phyloP scores from a whole-genome alignment of 2,888 invertebrate genomes.

The Leucoptera coffeella region DNA sequence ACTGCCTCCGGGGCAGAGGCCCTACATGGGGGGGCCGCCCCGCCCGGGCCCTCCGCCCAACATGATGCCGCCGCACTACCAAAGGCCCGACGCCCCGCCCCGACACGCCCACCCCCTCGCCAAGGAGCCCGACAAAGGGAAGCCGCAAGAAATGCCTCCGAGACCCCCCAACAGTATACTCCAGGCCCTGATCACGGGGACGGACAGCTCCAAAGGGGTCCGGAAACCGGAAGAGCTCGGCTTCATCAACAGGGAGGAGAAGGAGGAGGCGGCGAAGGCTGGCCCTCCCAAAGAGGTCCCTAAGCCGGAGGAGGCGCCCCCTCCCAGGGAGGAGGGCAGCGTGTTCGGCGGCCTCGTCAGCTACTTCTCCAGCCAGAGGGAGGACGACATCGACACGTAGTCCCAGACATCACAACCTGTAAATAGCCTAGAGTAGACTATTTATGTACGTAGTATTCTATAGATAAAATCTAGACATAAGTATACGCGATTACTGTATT shows the following conservation, averaged over 20 bases:
- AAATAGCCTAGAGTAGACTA: constrained; percentile 3
- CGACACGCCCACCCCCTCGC: constrained; percentile 8
- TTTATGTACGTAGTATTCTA: too few species aligned
- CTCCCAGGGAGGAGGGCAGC: constrained; percentile 54
- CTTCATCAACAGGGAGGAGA: background rate
- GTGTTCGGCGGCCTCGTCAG: constrained; percentile 88
- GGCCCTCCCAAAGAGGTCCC: constrained; percentile 11
- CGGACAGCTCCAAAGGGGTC: background rate
- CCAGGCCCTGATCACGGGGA: background rate
- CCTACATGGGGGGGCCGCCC: background rate
- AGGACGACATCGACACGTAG: constrained; percentile 74
- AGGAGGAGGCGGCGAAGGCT: constrained; percentile 1
- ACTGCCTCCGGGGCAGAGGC: constrained; percentile 8
- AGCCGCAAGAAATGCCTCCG: background rate
- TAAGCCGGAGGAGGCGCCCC: constrained; percentile 10
- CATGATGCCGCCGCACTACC: background rate
- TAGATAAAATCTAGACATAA: too few species aligned
- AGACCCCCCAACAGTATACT: background rate
- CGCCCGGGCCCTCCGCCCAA: constrained; percentile 14
- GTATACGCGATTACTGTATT: too few species aligned
- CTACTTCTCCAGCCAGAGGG: constrained; percentile 85
- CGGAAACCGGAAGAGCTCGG: background rate
- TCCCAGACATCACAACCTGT: constrained; percentile 1
- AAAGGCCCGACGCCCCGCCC: background rate
- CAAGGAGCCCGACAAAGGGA: background rate